Percentiles rank a stretch among this genome's conserved stretches.
phyloP scores from a whole-genome alignment of 2,113 vertebrate genomes.

The Strix aluco region DNA sequence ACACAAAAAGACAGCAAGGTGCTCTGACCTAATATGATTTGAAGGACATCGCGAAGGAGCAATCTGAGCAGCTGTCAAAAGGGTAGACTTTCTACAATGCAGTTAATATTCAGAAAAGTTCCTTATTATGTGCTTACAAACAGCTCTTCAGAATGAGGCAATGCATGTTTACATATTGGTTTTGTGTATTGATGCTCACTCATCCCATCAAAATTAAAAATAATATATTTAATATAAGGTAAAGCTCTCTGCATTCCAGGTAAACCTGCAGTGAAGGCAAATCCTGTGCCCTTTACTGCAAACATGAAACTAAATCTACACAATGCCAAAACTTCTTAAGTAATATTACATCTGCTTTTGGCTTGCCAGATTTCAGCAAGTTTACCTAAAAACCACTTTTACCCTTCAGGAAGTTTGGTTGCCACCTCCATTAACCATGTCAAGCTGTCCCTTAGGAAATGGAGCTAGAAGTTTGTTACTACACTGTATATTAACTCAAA shows the following conservation, averaged over 20 bases:
- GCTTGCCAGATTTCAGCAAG: not conserved
- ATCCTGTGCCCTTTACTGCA: not conserved
- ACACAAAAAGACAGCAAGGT: not conserved
- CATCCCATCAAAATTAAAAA: not conserved
- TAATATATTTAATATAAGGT: not conserved
- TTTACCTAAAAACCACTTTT: not conserved
- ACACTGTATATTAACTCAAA: not conserved
- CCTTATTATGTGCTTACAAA: not conserved
- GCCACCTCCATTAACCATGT: not conserved
- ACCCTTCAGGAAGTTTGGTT: not conserved
- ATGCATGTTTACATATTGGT: not conserved
- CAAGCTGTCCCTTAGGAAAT: not conserved
- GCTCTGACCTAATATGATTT: constrained; percentile 17
- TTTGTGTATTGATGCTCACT: not conserved
- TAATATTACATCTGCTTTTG: not conserved
- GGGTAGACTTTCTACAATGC: not conserved
- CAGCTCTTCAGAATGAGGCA: not conserved
- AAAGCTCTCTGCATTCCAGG: not conserved
- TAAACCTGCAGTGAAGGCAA: not conserved
- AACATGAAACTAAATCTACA: not conserved
- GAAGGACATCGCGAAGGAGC: constrained; percentile 4
- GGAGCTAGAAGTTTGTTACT: not conserved
- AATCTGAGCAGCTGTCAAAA: not conserved
- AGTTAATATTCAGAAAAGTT: not conserved
- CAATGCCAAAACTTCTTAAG: not conserved